Base-by-base conservation (phyloP, 2,797 vertebrate species). In the Tragelaphus eurycerus region DNA sequence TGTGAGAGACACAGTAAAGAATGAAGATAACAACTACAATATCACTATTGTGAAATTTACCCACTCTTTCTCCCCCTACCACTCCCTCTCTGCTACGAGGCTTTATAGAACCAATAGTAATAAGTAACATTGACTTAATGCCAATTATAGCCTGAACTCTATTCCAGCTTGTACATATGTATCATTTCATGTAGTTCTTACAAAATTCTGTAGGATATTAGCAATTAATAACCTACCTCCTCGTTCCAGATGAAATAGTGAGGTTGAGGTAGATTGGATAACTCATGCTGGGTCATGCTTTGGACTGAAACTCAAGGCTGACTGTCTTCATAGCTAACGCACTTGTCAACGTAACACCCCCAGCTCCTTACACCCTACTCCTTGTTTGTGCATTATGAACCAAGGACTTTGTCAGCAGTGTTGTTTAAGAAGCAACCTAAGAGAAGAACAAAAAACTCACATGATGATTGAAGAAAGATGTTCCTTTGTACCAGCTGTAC, bases 121-220 rank as follows among this genome's bases (percentile, higher is more conserved):
- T 59, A 74, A 93, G 55, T 43, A 64, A 64, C 50, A 25, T 11
- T 7, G 27, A 74, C 89, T 79, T 93, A n/a, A 48, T 92, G 76
- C 34, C 57, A 76, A 9, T 64, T 93, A 43, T 48, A 2, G 43
- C 38, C 21, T 50, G 87, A 34, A 79, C 62, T 94, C 34, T 16
- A n/a, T 81, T 78, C 10, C 27, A 38, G 2, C 34, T 88, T 90
- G 12, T 86, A 89, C 62, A 9, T 81, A 55, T 85, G 46, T 34
- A 64, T 86, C 48, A 81, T 71, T 50, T 93, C 48, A 60, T 86
- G 14, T 71, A 59, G 67, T 96, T 95, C 34, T 92, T 83, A 93
- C 1, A 43, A 92, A 86, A 88, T 31, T 57, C 81, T 64, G 8
- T 57, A 67, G 43, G 9, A 3, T 81, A 74, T 95, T 89, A 88